These are phyloP conservation scores for Thamnophis sirtalis DNA, from an alignment of 2,113 vertebrate species.

Conservation along the genomic window DNA sequence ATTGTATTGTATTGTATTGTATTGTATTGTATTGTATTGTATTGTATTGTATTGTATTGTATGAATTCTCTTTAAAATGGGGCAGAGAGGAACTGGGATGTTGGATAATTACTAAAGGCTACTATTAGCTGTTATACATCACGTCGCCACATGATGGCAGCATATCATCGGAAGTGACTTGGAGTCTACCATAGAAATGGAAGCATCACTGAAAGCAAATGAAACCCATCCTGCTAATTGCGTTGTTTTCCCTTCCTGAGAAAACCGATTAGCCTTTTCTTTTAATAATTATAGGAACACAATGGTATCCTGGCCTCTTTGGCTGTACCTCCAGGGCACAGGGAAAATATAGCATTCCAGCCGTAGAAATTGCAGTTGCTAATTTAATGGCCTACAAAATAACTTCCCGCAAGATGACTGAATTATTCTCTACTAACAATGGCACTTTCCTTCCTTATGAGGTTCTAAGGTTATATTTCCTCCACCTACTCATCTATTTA, in stretches of 20 bases:
- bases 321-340: background rate
- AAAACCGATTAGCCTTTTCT: background rate
- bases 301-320: background rate
- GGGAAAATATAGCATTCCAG: background rate
- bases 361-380: background rate
- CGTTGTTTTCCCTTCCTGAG: background rate
- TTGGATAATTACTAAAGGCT: background rate
- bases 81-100: background rate
- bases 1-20: too few relatives aligned
- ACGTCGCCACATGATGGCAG: constrained; percentile 56
- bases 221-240: background rate
- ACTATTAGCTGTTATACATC: background rate
- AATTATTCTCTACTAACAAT: background rate
- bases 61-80: background rate
- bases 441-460: background rate
- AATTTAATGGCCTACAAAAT: background rate
- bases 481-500: background rate
- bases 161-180: constrained; percentile 43
- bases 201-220: background rate
- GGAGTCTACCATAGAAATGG: background rate
- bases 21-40: too few relatives aligned
- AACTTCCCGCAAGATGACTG: background rate
- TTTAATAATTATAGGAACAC: background rate
- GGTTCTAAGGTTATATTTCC: background rate
- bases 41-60: too few relatives aligned